Evolutionary conservation across 2,113 vertebrate species (phyloP).

Genomic region (Mastomys coucha): DNA sequence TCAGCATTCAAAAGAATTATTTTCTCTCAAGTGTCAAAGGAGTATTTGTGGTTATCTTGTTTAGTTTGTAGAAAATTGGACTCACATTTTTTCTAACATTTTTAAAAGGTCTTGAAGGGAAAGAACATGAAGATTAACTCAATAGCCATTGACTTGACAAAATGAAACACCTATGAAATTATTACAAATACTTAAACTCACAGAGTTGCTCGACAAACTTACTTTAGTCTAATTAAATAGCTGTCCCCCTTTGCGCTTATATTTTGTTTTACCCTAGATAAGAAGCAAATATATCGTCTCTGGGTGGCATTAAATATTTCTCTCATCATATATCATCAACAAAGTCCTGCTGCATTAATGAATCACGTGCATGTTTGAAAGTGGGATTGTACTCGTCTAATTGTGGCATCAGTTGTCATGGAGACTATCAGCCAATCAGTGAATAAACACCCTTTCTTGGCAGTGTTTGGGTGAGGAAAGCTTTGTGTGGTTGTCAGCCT

Average conservation of each 20-base stretch:
- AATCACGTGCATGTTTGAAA: constrained; percentile 93
- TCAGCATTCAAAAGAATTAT: constrained; percentile 62
- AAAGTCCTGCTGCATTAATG: constrained; percentile 94
- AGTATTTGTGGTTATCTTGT: constrained; percentile 64
- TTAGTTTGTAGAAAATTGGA: constrained; percentile 53
- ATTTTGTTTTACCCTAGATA: constrained; percentile 89
- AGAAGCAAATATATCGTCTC: constrained; percentile 86
- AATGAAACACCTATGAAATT: constrained; percentile 80
- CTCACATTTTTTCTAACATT: background rate
- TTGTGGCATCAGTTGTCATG: constrained; percentile 97
- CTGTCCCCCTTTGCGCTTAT: constrained; percentile 86
- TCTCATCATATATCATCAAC: constrained; percentile 89
- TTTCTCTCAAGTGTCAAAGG: constrained; percentile 63
- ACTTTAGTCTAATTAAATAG: constrained; percentile 87
- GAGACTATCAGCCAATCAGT: constrained; percentile 95
- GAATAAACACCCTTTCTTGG: constrained; percentile 95
- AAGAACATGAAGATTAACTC: constrained; percentile 64
- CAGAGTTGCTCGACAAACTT: constrained; percentile 77
- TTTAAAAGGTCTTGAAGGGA: constrained; percentile 32
- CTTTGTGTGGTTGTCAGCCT: constrained; percentile 95
- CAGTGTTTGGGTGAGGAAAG: constrained; percentile 93
- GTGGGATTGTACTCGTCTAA: constrained; percentile 96
- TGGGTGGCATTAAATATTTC: constrained; percentile 89
- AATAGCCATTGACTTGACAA: constrained; percentile 57
- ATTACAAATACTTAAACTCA: constrained; percentile 80